Percentiles rank a stretch among this genome's conserved stretches.
Conservation (phyloP, 2,888 invertebrate genomes). For the Diabrotica balteata region DNA sequence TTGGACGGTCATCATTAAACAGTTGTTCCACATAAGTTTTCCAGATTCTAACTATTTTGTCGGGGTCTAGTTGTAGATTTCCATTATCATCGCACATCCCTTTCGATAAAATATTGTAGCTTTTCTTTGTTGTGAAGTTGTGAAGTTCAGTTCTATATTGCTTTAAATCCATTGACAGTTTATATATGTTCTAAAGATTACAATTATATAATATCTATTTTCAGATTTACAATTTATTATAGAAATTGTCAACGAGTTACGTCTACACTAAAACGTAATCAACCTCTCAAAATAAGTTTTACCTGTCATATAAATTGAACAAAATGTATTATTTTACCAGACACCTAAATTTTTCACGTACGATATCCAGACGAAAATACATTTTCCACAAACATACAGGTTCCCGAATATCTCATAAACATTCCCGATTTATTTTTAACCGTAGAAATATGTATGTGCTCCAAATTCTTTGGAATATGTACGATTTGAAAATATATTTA, state of each 20-base stretch:
- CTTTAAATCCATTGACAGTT: too few species aligned
- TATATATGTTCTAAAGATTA: too few species aligned
- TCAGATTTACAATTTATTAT: background rate
- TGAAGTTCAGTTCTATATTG: too few species aligned
- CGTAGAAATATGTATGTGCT: slow-evolving; percentile 33
- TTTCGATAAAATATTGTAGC: too few species aligned
- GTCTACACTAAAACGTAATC: too few species aligned
- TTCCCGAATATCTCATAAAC: slow-evolving; percentile 36
- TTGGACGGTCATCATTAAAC: too few species aligned
- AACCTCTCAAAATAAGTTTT: background rate
- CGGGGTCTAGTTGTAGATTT: too few species aligned
- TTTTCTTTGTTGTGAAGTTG: too few species aligned
- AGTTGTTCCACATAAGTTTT: too few species aligned
- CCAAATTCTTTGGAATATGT: slow-evolving; percentile 36
- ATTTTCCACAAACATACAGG: slow-evolving; percentile 27
- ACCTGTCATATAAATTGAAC: background rate
- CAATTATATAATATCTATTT: too few species aligned
- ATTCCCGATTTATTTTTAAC: slow-evolving; percentile 41
- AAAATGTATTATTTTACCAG: background rate
- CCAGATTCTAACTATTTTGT: too few species aligned
- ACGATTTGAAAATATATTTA: slow-evolving; percentile 36
- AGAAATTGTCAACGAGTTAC: background rate
- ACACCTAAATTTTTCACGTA: slow-evolving; percentile 5
- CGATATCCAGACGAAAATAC: slow-evolving; percentile 19
- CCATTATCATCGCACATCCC: too few species aligned